These are phyloP conservation scores for Fragum whitleyi DNA, from an alignment of 2,888 invertebrate genomes.

Conservation along the genomic window DNA sequence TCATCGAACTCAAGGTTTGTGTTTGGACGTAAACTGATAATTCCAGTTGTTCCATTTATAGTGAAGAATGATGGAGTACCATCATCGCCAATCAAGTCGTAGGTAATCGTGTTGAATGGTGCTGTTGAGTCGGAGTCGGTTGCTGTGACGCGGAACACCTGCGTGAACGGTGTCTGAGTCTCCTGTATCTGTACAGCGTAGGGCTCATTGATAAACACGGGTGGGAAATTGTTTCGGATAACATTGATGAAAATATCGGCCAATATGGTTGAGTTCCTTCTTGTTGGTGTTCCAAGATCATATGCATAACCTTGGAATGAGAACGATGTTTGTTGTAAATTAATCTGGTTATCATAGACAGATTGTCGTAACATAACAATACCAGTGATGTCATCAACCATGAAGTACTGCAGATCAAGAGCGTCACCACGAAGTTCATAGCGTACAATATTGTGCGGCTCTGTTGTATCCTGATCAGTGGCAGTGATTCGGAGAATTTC, in stretches of 20 bases:
- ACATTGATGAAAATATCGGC: conserved; percentile 69
- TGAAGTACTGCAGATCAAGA: conserved; percentile 72
- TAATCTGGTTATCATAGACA: conserved; percentile 49
- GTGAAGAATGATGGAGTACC: conserved; percentile 74
- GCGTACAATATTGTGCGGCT: conserved; percentile 77
- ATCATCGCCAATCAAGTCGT: conserved; percentile 78
- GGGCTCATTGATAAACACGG: conserved; percentile 71
- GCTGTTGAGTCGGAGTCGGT: conserved; percentile 64
- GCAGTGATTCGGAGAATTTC: conserved; percentile 74
- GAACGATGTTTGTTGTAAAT: conserved; percentile 40
- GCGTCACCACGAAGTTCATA: conserved; percentile 74
- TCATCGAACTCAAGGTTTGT: conserved; percentile 66
- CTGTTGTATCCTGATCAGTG: conserved; percentile 71
- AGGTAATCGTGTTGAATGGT: conserved; percentile 71
- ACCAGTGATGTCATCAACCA: conserved; percentile 70
- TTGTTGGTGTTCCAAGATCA: conserved; percentile 73
- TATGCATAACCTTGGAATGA: conserved; percentile 75
- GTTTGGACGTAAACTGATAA: conserved; percentile 61
- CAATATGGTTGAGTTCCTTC: conserved; percentile 37
- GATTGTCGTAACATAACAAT: conserved; percentile 60
- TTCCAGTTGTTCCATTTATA: conserved; percentile 66
- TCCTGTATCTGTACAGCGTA: conserved; percentile 67
- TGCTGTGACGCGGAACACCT: conserved; percentile 68
- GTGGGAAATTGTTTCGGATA: conserved; percentile 74
- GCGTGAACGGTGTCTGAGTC: conserved; percentile 51